A percentile compares a stretch with the other conserved stretches of the same genome.
phyloP scores from a whole-genome alignment of 1,140 invertebrate species.

The Lepidotrigona ventralis region DNA sequence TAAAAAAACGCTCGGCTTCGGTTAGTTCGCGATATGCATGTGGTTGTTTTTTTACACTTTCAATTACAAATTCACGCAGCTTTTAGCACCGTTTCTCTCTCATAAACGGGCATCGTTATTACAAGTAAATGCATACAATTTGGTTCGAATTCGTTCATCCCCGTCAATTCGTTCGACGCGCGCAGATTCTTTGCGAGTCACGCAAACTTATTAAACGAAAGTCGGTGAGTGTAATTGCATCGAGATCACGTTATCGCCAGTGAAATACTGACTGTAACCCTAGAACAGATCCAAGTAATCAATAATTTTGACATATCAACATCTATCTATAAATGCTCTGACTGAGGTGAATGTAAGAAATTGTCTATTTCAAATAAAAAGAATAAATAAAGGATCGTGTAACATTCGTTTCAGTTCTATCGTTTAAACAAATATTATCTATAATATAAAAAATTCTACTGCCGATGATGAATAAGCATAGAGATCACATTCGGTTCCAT shows the following conservation, averaged over 20 bases:
- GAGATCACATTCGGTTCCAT: background rate
- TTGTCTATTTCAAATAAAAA: background rate
- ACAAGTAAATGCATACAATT: background rate
- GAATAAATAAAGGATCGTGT: background rate
- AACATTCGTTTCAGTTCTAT: background rate
- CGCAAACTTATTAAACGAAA: conserved; percentile 7
- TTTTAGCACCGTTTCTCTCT: background rate
- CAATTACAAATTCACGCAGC: background rate
- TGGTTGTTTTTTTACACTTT: background rate
- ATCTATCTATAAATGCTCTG: background rate
- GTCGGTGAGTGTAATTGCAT: conserved; percentile 41
- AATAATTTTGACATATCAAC: background rate
- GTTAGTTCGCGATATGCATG: background rate
- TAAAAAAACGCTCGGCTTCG: background rate
- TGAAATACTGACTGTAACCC: conserved; percentile 39
- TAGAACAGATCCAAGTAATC: background rate
- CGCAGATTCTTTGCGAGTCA: background rate
- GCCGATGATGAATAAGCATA: too few relatives aligned
- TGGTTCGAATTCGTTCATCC: background rate
- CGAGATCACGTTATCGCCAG: conserved; percentile 52
- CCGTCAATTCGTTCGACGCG: too few relatives aligned
- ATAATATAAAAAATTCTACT: too few relatives aligned
- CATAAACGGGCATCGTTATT: background rate
- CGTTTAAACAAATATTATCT: too few relatives aligned
- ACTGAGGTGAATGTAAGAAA: background rate